phyloP scores from a whole-genome alignment of 1,140 invertebrate species.

The Pteromalus puparum region DNA sequence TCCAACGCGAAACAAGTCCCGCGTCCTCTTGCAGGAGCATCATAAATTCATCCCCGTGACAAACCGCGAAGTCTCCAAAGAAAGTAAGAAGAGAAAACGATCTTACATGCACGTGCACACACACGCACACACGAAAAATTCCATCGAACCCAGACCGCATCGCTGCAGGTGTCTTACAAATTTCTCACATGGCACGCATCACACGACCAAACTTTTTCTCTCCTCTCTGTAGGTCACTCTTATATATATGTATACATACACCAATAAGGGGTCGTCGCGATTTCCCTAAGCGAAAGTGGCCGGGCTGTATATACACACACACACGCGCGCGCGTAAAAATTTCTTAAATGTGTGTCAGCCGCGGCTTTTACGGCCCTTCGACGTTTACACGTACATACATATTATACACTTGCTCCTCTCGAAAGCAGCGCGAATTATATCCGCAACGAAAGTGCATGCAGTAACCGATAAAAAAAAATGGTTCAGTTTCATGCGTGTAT shows the following conservation, averaged over 20 bases:
- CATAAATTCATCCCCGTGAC: too few relatives aligned
- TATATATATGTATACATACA: neutral
- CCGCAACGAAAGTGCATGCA: neutral
- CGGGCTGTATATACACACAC: neutral
- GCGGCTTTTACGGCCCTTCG: conserved; percentile 9
- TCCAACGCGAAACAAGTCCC: too few relatives aligned
- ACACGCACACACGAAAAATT: neutral
- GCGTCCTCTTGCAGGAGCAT: too few relatives aligned
- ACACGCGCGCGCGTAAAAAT: neutral
- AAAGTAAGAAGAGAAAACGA: neutral
- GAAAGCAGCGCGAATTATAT: neutral
- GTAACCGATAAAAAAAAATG: neutral
- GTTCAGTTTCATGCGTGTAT: neutral
- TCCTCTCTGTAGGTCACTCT: neutral
- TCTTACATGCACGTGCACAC: neutral
- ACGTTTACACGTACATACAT: neutral
- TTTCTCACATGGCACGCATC: neutral
- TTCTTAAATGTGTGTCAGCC: conserved; percentile 14
- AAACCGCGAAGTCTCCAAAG: neutral
- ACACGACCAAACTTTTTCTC: neutral
- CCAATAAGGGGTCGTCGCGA: conserved; percentile 31
- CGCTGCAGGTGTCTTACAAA: neutral
- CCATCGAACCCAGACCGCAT: neutral
- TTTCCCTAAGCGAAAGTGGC: conserved; percentile 31
- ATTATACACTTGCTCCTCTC: neutral